A percentile compares a stretch with the other conserved stretches of the same genome.
Conservation (phyloP, 1,140 invertebrate genomes). For the Mycetomoellerius zeteki region DNA sequence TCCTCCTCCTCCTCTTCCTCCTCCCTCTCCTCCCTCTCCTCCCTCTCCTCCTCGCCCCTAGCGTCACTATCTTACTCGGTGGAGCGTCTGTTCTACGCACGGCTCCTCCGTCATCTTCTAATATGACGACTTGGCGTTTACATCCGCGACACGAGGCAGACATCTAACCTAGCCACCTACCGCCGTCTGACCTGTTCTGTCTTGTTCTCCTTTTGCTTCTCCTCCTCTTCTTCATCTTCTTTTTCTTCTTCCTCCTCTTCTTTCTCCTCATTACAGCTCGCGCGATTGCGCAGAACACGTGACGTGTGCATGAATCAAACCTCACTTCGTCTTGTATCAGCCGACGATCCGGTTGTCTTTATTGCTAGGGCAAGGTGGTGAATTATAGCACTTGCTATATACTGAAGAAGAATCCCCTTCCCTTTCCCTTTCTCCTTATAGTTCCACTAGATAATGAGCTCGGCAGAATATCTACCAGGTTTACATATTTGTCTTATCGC, state of each 20-base stretch:
- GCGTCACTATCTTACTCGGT: constrained; percentile 25
- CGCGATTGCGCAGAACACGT: constrained; percentile 41
- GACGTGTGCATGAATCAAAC: constrained; percentile 43
- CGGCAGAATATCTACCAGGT: background rate
- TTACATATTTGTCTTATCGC: constrained; percentile 2
- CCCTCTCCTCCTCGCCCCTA: constrained; percentile 66
- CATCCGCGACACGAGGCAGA: constrained; percentile 57
- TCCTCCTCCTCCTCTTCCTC: constrained; percentile 55
- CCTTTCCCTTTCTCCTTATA: background rate
- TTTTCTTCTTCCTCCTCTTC: constrained; percentile 37
- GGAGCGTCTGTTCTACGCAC: constrained; percentile 1
- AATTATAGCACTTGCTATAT: constrained; percentile 26
- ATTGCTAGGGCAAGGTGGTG: background rate
- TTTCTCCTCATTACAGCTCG: constrained; percentile 3
- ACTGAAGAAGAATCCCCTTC: background rate
- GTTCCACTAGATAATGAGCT: constrained; percentile 7
- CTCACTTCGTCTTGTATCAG: constrained; percentile 16
- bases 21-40: too few species aligned
- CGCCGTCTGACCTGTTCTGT: constrained; percentile 28
- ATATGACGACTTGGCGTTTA: constrained; percentile 73
- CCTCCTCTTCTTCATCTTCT: background rate
- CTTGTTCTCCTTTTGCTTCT: background rate
- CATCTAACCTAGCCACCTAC: constrained; percentile 30
- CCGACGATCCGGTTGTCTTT: constrained; percentile 19
- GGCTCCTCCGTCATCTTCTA: constrained; percentile 67